Evolutionary conservation across 2,113 vertebrate genomes (phyloP).

Genomic region (Labeo rohita): DNA sequence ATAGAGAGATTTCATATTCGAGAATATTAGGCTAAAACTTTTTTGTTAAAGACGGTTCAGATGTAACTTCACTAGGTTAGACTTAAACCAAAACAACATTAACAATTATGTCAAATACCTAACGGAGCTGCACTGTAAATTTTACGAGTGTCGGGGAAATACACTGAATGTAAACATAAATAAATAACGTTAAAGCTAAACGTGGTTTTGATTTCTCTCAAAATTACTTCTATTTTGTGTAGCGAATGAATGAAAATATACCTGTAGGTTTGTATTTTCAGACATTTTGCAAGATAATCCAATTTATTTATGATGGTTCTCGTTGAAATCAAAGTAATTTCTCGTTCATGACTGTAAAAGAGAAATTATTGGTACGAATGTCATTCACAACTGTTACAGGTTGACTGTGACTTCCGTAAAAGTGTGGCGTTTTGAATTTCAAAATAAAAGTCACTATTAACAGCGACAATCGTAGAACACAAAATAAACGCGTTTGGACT

Average conservation of each 20-base stretch:
- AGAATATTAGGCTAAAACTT: neutral
- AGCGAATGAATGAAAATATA: constrained; percentile 13
- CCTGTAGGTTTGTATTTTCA: constrained; percentile 9
- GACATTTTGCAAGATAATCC: neutral
- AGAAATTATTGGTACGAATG: neutral
- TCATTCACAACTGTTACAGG: neutral
- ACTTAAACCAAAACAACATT: neutral
- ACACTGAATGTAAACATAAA: neutral
- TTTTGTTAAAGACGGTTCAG: neutral
- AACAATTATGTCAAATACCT: neutral
- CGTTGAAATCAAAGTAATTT: neutral
- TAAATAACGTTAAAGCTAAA: neutral
- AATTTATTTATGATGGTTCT: neutral
- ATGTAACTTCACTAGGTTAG: neutral
- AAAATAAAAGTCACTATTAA: neutral
- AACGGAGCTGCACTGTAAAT: neutral
- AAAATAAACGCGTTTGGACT: neutral
- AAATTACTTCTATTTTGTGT: neutral
- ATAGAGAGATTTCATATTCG: neutral
- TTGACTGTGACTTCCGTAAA: neutral
- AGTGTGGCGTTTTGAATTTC: neutral
- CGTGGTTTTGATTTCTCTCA: neutral
- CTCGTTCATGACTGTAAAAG: neutral
- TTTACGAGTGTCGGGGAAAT: neutral
- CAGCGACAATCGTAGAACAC: neutral